phyloP scores from a whole-genome alignment of 1,140 invertebrate species.

The Brevipalpus yothersi region DNA sequence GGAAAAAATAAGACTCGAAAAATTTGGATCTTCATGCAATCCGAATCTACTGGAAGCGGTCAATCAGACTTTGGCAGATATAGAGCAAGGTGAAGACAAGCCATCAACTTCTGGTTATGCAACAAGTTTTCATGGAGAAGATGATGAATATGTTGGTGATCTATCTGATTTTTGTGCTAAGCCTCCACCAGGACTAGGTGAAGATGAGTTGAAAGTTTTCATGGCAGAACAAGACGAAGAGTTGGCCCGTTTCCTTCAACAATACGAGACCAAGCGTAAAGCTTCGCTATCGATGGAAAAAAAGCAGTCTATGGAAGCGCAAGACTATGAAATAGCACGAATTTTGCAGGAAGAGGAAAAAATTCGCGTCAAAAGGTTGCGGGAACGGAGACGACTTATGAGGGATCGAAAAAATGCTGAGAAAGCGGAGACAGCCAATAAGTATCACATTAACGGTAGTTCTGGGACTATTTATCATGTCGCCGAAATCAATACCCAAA shows the following conservation, averaged over 20 bases:
- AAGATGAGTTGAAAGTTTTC: constrained; percentile 20
- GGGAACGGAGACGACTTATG: constrained; percentile 27
- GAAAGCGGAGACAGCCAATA: neutral
- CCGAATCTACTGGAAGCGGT: neutral
- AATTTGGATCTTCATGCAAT: neutral
- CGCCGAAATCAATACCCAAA: neutral
- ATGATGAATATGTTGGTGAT: constrained; percentile 9
- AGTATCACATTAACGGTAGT: neutral
- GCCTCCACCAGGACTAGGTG: constrained; percentile 16
- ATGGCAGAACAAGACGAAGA: constrained; percentile 39
- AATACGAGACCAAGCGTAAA: constrained; percentile 36
- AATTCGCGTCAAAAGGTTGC: constrained; percentile 35
- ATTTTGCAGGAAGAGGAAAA: constrained; percentile 65
- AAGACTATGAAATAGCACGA: constrained; percentile 65
- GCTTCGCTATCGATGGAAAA: constrained; percentile 34
- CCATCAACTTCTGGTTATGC: neutral
- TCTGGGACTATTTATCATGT: neutral
- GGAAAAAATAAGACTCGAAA: constrained; percentile 14
- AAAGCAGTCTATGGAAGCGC: constrained; percentile 57
- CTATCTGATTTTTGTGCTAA: constrained; percentile 22
- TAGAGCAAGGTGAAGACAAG: neutral
- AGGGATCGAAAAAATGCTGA: neutral
- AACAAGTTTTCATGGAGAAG: neutral
- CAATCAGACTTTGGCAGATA: neutral
- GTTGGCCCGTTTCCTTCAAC: constrained; percentile 35